phyloP scores from a whole-genome alignment of 1,140 invertebrate genomes.

The Alviniconcha marisindica region DNA sequence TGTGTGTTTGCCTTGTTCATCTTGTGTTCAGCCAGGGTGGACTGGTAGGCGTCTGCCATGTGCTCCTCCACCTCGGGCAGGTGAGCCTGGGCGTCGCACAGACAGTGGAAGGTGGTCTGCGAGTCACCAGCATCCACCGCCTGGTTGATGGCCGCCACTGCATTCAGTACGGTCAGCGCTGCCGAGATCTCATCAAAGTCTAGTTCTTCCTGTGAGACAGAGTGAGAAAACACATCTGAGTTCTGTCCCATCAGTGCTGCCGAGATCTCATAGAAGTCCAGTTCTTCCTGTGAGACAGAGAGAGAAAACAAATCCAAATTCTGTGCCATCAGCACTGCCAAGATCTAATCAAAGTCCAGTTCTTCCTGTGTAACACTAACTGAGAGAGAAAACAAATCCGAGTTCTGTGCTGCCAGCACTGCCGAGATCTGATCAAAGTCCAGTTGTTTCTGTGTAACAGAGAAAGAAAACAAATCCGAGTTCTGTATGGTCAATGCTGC shows the following conservation, averaged over 20 bases:
- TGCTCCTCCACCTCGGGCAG: slow-evolving; percentile 77
- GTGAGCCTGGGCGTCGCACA: slow-evolving; percentile 64
- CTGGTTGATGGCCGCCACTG: slow-evolving; percentile 82
- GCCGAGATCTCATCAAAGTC: slow-evolving; percentile 82
- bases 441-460: no score
- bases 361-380: no score
- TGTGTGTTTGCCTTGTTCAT: slow-evolving; percentile 77
- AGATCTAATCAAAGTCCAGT: neutral
- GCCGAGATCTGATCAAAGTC: no score
- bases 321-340: neutral
- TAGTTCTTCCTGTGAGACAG: slow-evolving; percentile 78
- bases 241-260: slow-evolving; percentile 80
- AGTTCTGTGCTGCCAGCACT: no score
- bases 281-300: slow-evolving; percentile 76
- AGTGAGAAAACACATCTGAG: no score
- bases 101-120: slow-evolving; percentile 60
- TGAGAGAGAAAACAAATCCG: no score
- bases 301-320: neutral
- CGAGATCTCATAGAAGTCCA: slow-evolving; percentile 82
- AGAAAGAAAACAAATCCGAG: no score
- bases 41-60: slow-evolving; percentile 80
- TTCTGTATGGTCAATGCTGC: no score
- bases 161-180: slow-evolving; percentile 80
- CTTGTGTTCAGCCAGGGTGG: slow-evolving; percentile 78
- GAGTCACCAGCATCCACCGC: slow-evolving; percentile 81